Conservation (phyloP, 1,140 invertebrate genomes). For the Anagrus nilaparvatae region DNA sequence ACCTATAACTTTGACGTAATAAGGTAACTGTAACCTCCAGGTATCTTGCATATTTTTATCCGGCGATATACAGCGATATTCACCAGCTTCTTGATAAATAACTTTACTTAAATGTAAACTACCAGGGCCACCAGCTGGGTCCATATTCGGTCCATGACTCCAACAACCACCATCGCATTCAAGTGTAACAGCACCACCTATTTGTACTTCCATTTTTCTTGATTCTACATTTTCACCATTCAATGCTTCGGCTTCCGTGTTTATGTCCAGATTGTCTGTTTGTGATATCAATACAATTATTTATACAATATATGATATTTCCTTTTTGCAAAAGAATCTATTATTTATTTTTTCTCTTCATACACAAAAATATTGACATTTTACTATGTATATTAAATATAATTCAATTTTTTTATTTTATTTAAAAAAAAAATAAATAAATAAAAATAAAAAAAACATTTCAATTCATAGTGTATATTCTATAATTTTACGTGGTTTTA, state of each 20-base stretch:
- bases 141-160: slow-evolving; percentile 50
- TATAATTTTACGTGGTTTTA: too few relatives aligned
- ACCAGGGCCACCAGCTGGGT: slow-evolving; percentile 49
- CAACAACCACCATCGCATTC: slow-evolving; percentile 63
- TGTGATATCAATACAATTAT: too few relatives aligned
- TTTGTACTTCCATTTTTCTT: slow-evolving; percentile 61
- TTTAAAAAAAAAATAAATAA: too few relatives aligned
- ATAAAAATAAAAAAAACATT: too few relatives aligned
- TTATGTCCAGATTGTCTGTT: slow-evolving; percentile 50
- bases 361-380: too few relatives aligned
- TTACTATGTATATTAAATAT: too few relatives aligned
- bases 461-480: too few relatives aligned
- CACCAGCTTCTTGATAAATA: slow-evolving; percentile 66
- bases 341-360: too few relatives aligned
- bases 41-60: slow-evolving; percentile 44
- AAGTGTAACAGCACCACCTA: slow-evolving; percentile 73
- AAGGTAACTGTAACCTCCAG: slow-evolving; percentile 42
- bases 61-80: slow-evolving; percentile 61
- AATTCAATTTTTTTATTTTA: too few relatives aligned
- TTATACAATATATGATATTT: too few relatives aligned
- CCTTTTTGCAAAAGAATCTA: too few relatives aligned
- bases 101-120: slow-evolving; percentile 54
- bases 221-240: slow-evolving; percentile 46
- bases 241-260: slow-evolving; percentile 40
- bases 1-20: slow-evolving; percentile 49